Conservation (phyloP, 2,113 vertebrate genomes). For the Heloderma charlesbogerti region DNA sequence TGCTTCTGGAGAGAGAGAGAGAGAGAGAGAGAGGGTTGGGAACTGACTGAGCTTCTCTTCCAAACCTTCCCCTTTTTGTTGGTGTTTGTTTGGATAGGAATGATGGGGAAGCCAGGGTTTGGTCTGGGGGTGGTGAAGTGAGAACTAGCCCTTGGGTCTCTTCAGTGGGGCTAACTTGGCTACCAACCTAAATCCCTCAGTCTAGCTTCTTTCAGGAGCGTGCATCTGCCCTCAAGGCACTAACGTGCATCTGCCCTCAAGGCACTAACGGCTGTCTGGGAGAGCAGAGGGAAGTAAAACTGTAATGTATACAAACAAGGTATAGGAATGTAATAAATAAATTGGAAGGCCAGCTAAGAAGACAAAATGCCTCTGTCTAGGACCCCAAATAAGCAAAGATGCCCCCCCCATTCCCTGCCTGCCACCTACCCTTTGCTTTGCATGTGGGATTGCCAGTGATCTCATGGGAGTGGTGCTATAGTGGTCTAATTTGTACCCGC, state of each 20-base stretch:
- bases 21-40: neutral
- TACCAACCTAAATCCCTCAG: neutral
- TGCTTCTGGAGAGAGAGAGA: accelerated
- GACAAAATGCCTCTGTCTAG: neutral
- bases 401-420: neutral
- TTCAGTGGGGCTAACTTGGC: neutral
- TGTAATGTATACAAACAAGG: too few species aligned
- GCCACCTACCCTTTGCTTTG: neutral
- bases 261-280: neutral
- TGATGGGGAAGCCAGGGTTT: neutral
- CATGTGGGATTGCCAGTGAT: conserved; percentile 28
- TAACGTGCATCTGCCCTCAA: accelerated
- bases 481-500: conserved; percentile 55
- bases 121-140: neutral
- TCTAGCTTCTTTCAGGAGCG: accelerated
- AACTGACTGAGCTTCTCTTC: accelerated
- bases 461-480: conserved; percentile 19
- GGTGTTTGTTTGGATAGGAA: neutral
- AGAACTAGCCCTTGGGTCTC: neutral
- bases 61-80: neutral
- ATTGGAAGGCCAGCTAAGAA: neutral
- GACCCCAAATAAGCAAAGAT: neutral
- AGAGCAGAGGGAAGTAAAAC: neutral
- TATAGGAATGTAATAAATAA: neutral
- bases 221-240: accelerated